Base-by-base conservation (phyloP, 2,113 vertebrate species). In the Gymnogyps californianus region DNA sequence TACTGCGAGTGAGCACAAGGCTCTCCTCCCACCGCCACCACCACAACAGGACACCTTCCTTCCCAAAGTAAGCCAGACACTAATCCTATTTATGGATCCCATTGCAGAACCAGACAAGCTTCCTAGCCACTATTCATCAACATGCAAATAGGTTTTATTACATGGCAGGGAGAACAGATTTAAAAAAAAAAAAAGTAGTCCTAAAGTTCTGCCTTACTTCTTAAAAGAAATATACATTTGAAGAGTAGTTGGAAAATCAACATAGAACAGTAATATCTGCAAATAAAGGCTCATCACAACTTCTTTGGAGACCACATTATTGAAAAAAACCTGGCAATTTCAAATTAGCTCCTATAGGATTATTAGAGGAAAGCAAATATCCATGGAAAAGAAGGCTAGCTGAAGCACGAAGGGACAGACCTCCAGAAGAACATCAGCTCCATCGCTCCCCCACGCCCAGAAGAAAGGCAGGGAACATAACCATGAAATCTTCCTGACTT, bases 71-170 rank as follows among this genome's bases (percentile, higher is more conserved):
- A 95, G 90, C 78, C 89, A 94, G 84, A 94, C 82, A 75, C 78
- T 83, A 85, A 91, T 25, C 78, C 78, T 95, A 96, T 96, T 97
- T 94, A 96, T 83, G 92, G 91, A 93, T 69, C 79, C 83, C 8
- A 0, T n/a, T 87, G 88, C 66, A 96, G 91, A 84, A 94, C 69
- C n/a, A 93, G 93, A 87, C 95, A 74, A 51, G 38, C 29, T 71
- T 86, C 81, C 93, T 76, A 96, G 79, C 70, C 86, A 83, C 89
- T 91, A 95, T 93, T 96, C 92, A 96, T 91, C 88, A 91, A 38
- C 0, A 5, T 74, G 95, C 74, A 94, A 95, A 88, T 36, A 62
- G 59, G 42, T 71, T 92, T 93, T 81, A 86, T 74, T 92, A 80
- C 83, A 80, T 3, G 32, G 83, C 87, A 81, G 34, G 24, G 24